Base-by-base conservation (phyloP, 1,140 invertebrate genomes). In the Drosophila kurseongensis region DNA sequence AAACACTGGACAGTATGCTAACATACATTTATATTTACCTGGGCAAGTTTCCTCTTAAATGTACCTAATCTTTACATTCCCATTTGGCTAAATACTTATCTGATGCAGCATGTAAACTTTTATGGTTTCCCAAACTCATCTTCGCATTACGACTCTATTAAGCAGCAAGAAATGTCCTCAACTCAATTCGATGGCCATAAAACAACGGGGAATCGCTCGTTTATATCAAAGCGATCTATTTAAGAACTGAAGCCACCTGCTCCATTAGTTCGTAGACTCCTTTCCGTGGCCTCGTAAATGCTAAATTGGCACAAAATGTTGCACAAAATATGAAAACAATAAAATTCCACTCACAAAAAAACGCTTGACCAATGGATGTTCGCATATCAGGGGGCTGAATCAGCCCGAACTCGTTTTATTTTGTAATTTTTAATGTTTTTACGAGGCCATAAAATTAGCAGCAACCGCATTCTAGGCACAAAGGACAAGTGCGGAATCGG, bases 371-470 rank as follows among this genome's bases (percentile, higher is more conserved):
- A 71, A 40, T 14, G 41, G 45, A 13, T 14, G 32, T 10, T 47
- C 27, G 32, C 41, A 27, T 51, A 58, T 63, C 62, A 47, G 32
- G 12, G 38, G 48, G 32, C 47, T 60, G 44, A 57, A 78, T 65
- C 74, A 65, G 36, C 29, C 55, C 42, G 36, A 52, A 14, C 60
- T 66, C 76, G 48, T 44, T 66, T 84, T 60, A 51, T 84, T 62
- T 81, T 82, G 78, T 73, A 82, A 82, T 82, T 88, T 86, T 88
- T 69, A 88, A 82, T 86, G 79, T 65, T 82, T 86, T 86, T 88
- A 86, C 59, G 82, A 82, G 83, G 79, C 74, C 63, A 86, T 86
- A 86, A 86, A 88, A 86, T 86, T 88, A 86, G 80, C 85, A 82
- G 66, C 27, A 36, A 13, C 55, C 4, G n/a, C 55, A 44, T 51